Base-by-base conservation (phyloP, 2,888 invertebrate genomes). In the Ophraella communa region DNA sequence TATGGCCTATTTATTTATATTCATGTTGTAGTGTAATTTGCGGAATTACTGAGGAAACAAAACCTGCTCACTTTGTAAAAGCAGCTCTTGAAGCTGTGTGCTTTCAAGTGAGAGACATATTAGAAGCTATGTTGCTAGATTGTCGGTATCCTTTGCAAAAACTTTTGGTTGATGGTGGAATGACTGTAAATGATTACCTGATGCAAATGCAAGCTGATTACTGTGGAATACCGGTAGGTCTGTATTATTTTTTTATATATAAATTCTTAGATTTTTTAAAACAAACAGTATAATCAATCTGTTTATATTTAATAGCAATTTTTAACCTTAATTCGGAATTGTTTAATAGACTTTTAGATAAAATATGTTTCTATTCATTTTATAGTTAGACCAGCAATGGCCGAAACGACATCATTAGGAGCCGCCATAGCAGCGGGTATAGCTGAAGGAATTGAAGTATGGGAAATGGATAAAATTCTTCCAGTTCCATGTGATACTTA, bases 11-110 rank as follows among this genome's bases (percentile, higher is more conserved):
- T n/a, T n/a, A n/a, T n/a, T n/a, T n/a, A n/a, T n/a, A n/a, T n/a
- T 17, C 14, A 14, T 14, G 14, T 20, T 49, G 8, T 75, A 94
- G 94, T 59, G 88, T 94, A 24, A 90, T 96, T 74, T 91, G 95
- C 80, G 96, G 96, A 0, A 82, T 97, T 69, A 93, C 91, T 33
- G 90, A 90, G 74, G 89, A 89, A 74, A 95, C 96, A 0, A 90
- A 89, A 17, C 89, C 91, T 10, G 88, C 87, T 73, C 95, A 97
- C 82, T 87, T 98, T 60, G 89, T 93, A 8, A 87, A 95, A 74
- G 96, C 96, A 3, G 92, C 95, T n/a, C 87, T 97, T 54, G 96
- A 96, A 83, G 93, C 96, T n/a, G 93, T 96, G 54, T 94, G 95
- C 71, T 97, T 95, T 80, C 98, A 98, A 84, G 93, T 94, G 11